Evolutionary conservation across 2,113 vertebrate species (phyloP).

Genomic region (Paramormyrops kingsleyae): DNA sequence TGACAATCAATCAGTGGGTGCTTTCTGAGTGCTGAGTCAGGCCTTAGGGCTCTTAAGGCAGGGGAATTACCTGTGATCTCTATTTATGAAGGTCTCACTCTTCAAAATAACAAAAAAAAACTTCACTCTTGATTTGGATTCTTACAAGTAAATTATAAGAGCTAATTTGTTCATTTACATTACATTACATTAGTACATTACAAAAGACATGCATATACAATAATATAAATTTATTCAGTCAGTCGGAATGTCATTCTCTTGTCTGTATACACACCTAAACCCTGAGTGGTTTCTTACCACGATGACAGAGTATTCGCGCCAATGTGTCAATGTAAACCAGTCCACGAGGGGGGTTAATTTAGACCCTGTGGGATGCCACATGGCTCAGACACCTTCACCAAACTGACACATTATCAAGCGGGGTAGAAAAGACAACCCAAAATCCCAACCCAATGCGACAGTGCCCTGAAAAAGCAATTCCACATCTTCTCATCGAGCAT

Average conservation of each 20-base stretch:
- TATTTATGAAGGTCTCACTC: not conserved
- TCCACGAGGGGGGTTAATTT: not conserved
- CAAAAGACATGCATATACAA: not conserved
- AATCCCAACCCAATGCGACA: not conserved
- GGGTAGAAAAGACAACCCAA: not conserved
- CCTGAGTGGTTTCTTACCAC: not conserved
- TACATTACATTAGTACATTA: not conserved
- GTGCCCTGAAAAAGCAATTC: not conserved
- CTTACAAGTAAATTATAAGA: not conserved
- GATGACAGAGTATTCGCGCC: not conserved
- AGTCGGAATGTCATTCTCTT: not conserved
- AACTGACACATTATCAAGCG: constrained; percentile 3
- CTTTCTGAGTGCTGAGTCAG: not conserved
- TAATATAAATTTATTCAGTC: not conserved
- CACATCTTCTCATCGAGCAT: not conserved
- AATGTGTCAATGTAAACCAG: not conserved
- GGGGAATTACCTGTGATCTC: not conserved
- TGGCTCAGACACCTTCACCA: not conserved
- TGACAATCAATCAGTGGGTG: not conserved
- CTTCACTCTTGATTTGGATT: not conserved
- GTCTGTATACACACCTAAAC: not conserved
- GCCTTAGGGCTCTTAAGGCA: not conserved
- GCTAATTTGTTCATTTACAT: not conserved
- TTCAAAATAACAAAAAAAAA: not conserved
- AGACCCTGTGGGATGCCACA: not conserved